phyloP scores from a whole-genome alignment of 2,888 invertebrate species.

The Hydrotaea cyrtoneurina region DNA sequence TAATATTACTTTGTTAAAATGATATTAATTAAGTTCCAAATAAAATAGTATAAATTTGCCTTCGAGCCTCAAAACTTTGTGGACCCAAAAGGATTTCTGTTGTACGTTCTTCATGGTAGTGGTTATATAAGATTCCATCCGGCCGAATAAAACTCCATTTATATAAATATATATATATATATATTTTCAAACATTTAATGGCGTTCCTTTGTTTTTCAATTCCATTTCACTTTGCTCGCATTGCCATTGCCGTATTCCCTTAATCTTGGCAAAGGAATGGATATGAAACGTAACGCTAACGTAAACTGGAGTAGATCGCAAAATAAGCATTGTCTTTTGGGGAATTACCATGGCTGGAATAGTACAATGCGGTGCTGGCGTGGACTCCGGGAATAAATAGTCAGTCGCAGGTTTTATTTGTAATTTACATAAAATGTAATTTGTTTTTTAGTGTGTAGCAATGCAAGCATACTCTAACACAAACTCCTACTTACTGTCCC shows the following conservation, averaged over 20 bases:
- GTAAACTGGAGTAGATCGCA: constrained; percentile 29
- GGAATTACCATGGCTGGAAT: constrained; percentile 22
- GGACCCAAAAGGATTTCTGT: too few relatives aligned
- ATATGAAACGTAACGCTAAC: constrained; percentile 10
- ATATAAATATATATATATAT: too few relatives aligned
- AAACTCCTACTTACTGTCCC: neutral
- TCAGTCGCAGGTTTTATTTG: constrained; percentile 42
- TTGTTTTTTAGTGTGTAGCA: constrained; percentile 32
- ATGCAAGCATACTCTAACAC: neutral
- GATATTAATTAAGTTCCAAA: too few relatives aligned
- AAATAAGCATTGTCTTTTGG: constrained; percentile 60
- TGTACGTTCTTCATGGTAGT: too few relatives aligned
- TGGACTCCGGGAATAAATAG: constrained; percentile 1
- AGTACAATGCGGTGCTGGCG: neutral
- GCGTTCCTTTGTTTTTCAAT: neutral
- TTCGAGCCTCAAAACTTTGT: too few relatives aligned
- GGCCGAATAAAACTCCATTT: too few relatives aligned
- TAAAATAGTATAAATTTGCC: too few relatives aligned
- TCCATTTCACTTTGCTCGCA: constrained; percentile 5
- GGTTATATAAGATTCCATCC: too few relatives aligned
- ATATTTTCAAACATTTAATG: too few relatives aligned
- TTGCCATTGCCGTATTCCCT: constrained; percentile 7
- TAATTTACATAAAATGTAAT: constrained; percentile 66
- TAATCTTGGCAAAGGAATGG: constrained; percentile 32
- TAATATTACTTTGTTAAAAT: too few relatives aligned